phyloP scores from a whole-genome alignment of 1,140 invertebrate species.

The Heliconius eleuchia region DNA sequence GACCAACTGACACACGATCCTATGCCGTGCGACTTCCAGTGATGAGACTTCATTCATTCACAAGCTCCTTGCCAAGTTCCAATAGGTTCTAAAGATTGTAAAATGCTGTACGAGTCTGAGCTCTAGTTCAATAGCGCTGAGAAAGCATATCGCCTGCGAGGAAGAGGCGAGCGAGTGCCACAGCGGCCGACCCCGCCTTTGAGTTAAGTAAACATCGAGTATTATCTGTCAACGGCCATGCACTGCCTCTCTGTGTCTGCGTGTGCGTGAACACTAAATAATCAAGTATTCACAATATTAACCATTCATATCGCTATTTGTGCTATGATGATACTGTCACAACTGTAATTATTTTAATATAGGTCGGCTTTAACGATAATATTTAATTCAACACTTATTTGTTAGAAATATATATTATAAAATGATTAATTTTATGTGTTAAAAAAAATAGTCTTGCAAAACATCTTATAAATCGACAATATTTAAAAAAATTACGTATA shows the following conservation, averaged over 20 bases:
- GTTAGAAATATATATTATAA: not conserved
- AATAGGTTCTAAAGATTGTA: conserved; percentile 58
- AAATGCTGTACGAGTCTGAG: conserved; percentile 50
- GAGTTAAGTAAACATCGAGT: conserved; percentile 80
- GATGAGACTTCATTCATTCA: conserved; percentile 80
- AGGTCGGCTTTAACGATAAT: conserved; percentile 46
- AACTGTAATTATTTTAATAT: conserved; percentile 53
- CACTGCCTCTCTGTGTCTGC: conserved; percentile 53
- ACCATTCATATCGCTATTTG: conserved; percentile 54
- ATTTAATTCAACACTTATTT: not conserved
- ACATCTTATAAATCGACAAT: not conserved
- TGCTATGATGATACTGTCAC: conserved; percentile 45
- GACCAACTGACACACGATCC: conserved; percentile 57
- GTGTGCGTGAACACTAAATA: conserved; percentile 58
- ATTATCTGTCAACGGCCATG: conserved; percentile 81
- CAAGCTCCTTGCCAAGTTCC: conserved; percentile 59
- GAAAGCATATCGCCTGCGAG: conserved; percentile 50
- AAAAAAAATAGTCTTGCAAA: not conserved
- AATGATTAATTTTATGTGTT: not conserved
- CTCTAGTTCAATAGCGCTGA: conserved; percentile 56
- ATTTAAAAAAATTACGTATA: not conserved
- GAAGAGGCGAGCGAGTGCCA: conserved; percentile 45
- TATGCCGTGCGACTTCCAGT: conserved; percentile 67
- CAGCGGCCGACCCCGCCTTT: conserved; percentile 67
- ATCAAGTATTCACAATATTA: conserved; percentile 75